These are phyloP conservation scores for Dasypus novemcinctus DNA, from an alignment of 2,113 vertebrate genomes.

Conservation along the genomic window DNA sequence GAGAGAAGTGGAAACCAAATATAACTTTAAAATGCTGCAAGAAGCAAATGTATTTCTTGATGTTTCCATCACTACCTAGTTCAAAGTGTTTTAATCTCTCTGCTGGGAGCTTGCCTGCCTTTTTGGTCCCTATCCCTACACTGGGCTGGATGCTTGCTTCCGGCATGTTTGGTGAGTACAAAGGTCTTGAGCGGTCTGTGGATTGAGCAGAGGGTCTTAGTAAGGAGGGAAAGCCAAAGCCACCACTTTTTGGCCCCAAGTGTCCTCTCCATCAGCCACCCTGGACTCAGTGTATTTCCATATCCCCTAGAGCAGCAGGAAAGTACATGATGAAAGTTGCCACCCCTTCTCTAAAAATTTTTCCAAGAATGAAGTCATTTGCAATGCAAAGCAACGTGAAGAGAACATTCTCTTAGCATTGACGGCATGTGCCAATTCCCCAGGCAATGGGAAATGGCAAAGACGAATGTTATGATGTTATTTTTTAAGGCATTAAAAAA, in stretches of 20 bases:
- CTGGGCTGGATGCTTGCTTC: neutral
- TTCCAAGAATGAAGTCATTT: constrained; percentile 53
- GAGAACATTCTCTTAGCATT: constrained; percentile 49
- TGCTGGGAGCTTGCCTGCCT: neutral
- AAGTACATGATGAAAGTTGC: neutral
- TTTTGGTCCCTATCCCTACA: neutral
- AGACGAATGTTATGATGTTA: constrained; percentile 63
- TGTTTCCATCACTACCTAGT: neutral
- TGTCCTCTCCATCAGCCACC: neutral
- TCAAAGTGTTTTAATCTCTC: neutral
- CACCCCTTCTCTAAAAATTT: neutral
- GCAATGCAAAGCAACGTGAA: constrained; percentile 57
- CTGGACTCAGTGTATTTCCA: neutral
- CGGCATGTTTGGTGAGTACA: neutral
- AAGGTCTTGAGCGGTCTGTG: neutral
- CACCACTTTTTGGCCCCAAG: neutral
- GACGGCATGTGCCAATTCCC: constrained; percentile 54
- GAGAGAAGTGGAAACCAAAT: neutral
- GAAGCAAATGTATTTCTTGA: neutral
- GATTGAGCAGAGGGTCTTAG: neutral
- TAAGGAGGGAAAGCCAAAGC: neutral
- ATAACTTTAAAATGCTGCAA: neutral
- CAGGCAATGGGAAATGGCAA: constrained; percentile 69
- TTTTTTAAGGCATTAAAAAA: constrained; percentile 26
- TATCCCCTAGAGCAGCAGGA: neutral